Conservation (phyloP, 2,888 invertebrate genomes). For the Timema podura region DNA sequence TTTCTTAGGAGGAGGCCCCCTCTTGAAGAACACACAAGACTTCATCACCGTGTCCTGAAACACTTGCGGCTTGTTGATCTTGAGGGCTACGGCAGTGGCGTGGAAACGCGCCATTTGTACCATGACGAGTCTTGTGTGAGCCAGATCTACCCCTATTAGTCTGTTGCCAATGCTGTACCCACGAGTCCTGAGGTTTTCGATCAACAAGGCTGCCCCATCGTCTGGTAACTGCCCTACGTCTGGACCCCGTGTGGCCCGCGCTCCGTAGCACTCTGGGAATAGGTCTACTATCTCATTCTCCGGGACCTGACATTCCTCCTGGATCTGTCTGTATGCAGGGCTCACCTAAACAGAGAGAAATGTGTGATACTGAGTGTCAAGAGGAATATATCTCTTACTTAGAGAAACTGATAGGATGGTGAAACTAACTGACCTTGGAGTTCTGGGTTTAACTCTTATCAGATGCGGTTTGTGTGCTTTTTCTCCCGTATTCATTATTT, state of each 20-base stretch:
- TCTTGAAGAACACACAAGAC: background rate
- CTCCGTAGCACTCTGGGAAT: conserved; percentile 54
- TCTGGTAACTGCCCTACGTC: conserved; percentile 10
- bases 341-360: too few species aligned
- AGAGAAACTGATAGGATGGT: too few species aligned
- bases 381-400: too few species aligned
- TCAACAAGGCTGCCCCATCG: conserved; percentile 53
- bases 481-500: too few species aligned
- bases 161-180: conserved; percentile 53
- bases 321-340: conserved; percentile 40
- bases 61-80: conserved; percentile 45
- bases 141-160: conserved; percentile 49
- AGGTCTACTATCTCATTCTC: conserved; percentile 47
- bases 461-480: too few species aligned
- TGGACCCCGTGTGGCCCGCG: conserved; percentile 41
- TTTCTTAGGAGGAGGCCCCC: background rate
- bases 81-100: conserved; percentile 56
- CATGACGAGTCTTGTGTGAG: conserved; percentile 48
- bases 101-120: conserved; percentile 54
- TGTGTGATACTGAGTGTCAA: too few species aligned
- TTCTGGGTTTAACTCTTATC: too few species aligned
- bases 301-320: conserved; percentile 47
- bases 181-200: conserved; percentile 53
- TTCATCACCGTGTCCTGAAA: conserved; percentile 41
- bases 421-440: too few species aligned